Base-by-base conservation (phyloP, 2,113 vertebrate genomes). In the Boulengeromyrus knoepffleri region DNA sequence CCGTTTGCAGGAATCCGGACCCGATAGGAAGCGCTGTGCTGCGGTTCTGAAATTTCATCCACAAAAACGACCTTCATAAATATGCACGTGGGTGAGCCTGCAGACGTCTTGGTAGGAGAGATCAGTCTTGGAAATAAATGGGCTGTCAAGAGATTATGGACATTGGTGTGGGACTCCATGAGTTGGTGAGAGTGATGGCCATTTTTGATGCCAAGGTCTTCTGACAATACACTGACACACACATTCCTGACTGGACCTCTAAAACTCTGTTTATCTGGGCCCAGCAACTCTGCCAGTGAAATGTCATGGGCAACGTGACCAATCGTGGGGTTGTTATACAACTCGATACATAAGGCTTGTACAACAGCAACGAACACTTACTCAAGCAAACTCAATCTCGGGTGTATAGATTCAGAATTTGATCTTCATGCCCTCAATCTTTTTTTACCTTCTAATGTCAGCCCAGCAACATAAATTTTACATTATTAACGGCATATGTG, bases 381-480 rank as follows among this genome's bases (percentile, higher is more conserved):
- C 46, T 70, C 17, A n/a, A 89, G 80, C 31, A 85, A 80, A 50
- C 10, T 52, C 49, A 89, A 46, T 49, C 8, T 42, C 42, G 56
- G 88, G 84, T 53, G n/a, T 31, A 39, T 45, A 39, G 47, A 74
- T 66, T 21, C 36, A 58, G 42, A 88, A 83, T 89, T 56, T 24
- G 42, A 89, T 70, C 56, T 10, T 52, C 15, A 77, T 36, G 77
- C 53, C 89, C 89, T 74, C 70, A 80, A 47, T 56, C 49, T 50
- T 83, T 89, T 89, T 90, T 89, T 87, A 89, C 90, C 84, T 66
- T 80, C 74, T 91, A 50, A 90, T 89, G 85, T 90, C 56, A 50
- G 47, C 70, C 66, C 3, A 10, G 31, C 17, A 84, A 47, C 56
- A 84, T 58, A 36, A 53, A 87, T 27, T 31, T 88, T 91, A 87